Conservation (phyloP, 2,113 vertebrate genomes). For the Oxygymnocypris stewartii region DNA sequence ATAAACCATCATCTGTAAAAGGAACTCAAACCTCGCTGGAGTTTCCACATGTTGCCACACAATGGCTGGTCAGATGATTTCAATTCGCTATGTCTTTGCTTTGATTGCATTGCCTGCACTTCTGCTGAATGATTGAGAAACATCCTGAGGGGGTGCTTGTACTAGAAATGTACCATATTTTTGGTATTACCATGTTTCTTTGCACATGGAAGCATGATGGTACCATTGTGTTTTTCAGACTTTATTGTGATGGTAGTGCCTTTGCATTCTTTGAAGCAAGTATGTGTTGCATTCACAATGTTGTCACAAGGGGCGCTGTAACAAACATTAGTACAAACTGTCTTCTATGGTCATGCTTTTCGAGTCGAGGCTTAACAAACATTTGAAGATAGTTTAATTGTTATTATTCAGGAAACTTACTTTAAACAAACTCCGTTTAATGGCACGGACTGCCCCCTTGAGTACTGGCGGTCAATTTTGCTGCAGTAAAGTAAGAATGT, state of each 20-base stretch:
- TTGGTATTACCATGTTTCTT: background rate
- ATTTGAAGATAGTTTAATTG: background rate
- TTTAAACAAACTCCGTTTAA: too few relatives aligned
- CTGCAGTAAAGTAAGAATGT: background rate
- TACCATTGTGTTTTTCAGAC: background rate
- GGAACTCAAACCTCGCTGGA: slow-evolving; percentile 8
- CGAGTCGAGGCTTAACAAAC: background rate
- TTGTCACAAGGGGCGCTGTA: background rate
- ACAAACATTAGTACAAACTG: background rate
- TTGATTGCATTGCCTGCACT: slow-evolving; percentile 48
- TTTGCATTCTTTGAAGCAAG: background rate
- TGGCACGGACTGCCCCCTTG: background rate
- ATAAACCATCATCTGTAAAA: background rate
- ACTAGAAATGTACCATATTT: background rate
- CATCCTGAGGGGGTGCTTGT: background rate
- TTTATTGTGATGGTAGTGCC: background rate
- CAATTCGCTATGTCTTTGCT: slow-evolving; percentile 19
- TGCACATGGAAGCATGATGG: background rate
- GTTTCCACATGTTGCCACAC: slow-evolving; percentile 26
- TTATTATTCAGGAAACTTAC: too few relatives aligned
- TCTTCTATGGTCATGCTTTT: background rate
- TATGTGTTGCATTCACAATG: background rate
- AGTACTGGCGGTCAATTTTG: background rate
- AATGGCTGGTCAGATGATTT: slow-evolving; percentile 56
- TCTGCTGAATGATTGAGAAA: background rate